Conservation (phyloP, 2,797 vertebrate genomes). For the Neosalanx taihuensis region DNA sequence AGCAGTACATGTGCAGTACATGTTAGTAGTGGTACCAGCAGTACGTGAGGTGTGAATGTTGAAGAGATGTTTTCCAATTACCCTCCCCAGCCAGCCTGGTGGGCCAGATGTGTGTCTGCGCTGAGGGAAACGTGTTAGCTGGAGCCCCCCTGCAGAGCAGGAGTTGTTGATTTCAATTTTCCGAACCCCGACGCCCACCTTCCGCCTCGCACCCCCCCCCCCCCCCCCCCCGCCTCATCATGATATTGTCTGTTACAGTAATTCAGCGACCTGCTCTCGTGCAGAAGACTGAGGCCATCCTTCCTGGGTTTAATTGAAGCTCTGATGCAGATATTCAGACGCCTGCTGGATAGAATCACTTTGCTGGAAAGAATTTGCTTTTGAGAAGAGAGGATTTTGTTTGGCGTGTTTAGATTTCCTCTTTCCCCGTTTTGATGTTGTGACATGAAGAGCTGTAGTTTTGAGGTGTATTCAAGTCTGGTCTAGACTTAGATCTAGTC, state of each 20-base stretch:
- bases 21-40: conserved; percentile 29
- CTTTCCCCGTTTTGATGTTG: no score
- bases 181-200: conserved; percentile 24
- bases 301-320: no score
- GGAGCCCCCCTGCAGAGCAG: conserved; percentile 40
- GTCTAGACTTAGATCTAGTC: no score
- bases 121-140: conserved; percentile 35
- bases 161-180: conserved; percentile 33
- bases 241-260: conserved; percentile 16
- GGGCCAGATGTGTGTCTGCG: conserved; percentile 37
- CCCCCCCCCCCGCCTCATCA: not conserved
- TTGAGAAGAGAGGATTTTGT: no score
- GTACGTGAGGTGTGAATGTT: conserved; percentile 45
- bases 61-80: conserved; percentile 42
- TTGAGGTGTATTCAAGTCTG: no score
- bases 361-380: no score
- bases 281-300: not conserved
- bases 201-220: conserved; percentile 4
- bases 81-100: conserved; percentile 19
- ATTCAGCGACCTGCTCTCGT: conserved; percentile 3
- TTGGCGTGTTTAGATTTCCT: no score
- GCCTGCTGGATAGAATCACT: no score
- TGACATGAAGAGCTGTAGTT: not conserved
- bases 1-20: no score
- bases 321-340: no score